Evolutionary conservation across 2,888 invertebrate genomes (phyloP), one percentile per base, ranked within the genome.

Genomic region (Hypselothyrea guttata): DNA sequence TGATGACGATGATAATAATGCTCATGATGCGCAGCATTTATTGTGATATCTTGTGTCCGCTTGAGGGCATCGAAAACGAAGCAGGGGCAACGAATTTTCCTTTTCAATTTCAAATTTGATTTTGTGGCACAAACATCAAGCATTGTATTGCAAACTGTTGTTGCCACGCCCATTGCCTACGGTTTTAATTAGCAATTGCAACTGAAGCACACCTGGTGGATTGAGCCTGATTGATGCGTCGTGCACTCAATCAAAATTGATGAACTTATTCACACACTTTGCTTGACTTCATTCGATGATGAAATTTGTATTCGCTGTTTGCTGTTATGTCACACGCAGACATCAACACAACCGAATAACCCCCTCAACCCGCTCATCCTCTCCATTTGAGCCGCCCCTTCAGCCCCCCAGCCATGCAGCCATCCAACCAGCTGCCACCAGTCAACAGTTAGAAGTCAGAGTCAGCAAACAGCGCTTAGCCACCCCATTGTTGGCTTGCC

Each of bases 271-370:
- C 79, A 79, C 79, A 81, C 82, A 77, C 78, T 78, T 78, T 82
- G 53, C 78, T 70, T 78, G 82, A 71, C 75, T 59, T 62, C 68
- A 82, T 78, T 64, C 66, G 75, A 63, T 68, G 73, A 89, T 88
- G 87, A 89, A 87, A 87, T 88, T 74, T 63, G 56, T 87, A 85
- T 87, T 87, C 86, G 88, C 87, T 88, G 88, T 88, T 88, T 88
- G 88, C 86, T 85, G 86, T 84, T 81, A 86, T 89, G 90, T 90
- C 90, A 90, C 86, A 87, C 87, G 84, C 90, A 90, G 90, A 89
- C 87, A 87, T 87, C 41, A 61, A 57, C 9, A 47, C 52, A 41
- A 18, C 45, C 44, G 5, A 4, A 22, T 4, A 22, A 22, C 22
- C 22, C 22, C 22, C 22, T 4, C 22, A 5, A 2, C 22, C 22